phyloP scores from a whole-genome alignment of 2,113 vertebrate genomes.

The pig (Sus scrofa) region DNA sequence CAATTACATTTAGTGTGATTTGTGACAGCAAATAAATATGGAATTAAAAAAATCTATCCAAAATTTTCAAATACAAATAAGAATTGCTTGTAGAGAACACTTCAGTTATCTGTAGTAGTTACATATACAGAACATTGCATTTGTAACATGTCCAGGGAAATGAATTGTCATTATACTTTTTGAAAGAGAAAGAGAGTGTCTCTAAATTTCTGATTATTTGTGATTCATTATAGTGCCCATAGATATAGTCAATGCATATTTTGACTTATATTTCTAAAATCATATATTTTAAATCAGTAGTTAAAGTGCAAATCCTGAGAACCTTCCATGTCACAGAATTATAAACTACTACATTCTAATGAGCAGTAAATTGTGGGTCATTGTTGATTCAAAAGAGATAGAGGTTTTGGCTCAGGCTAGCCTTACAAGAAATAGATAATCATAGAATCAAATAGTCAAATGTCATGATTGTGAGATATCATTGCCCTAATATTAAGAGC shows the following conservation, averaged over 20 bases:
- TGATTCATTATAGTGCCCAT: neutral
- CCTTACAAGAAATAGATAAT: neutral
- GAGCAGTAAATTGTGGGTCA: neutral
- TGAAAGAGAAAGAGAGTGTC: neutral
- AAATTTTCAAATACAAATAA: neutral
- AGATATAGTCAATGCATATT: neutral
- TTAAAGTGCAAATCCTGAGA: neutral
- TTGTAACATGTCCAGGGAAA: neutral
- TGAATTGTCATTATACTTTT: neutral
- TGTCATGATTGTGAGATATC: neutral
- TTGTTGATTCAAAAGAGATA: neutral
- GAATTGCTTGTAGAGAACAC: neutral
- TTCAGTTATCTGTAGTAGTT: neutral
- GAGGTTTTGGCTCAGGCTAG: neutral
- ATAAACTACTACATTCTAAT: neutral
- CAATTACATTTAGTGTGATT: neutral
- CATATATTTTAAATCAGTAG: neutral
- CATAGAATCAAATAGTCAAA: neutral
- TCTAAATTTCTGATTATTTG: neutral
- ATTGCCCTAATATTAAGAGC: neutral
- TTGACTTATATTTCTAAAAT: neutral
- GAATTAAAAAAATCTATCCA: neutral
- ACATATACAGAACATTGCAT: neutral
- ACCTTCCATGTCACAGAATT: neutral
- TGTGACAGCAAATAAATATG: neutral